Conservation (phyloP, 1,140 invertebrate genomes). For the Drusus annulatus region DNA sequence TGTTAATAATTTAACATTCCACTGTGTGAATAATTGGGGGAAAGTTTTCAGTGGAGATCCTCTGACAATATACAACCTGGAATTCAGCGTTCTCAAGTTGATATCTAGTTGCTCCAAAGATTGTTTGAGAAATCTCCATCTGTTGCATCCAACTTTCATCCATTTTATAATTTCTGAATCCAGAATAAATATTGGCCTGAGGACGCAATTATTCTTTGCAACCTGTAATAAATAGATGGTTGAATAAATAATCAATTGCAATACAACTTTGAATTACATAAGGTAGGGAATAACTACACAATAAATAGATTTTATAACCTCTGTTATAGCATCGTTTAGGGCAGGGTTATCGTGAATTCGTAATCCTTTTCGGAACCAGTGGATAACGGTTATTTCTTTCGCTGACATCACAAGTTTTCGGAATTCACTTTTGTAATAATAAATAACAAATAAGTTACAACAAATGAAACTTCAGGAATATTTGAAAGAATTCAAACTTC, state of each 20-base stretch:
- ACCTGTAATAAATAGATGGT: slow-evolving; percentile 62
- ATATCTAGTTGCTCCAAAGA: slow-evolving; percentile 78
- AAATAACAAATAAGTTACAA: too few species aligned
- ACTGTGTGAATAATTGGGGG: slow-evolving; percentile 77
- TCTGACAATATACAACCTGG: slow-evolving; percentile 76
- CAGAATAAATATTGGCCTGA: slow-evolving; percentile 79
- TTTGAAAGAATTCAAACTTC: too few species aligned
- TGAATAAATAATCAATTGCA: too few species aligned
- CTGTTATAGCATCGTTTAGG: slow-evolving; percentile 73
- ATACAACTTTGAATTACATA: too few species aligned
- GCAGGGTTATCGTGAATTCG: slow-evolving; percentile 83
- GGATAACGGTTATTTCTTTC: slow-evolving; percentile 66
- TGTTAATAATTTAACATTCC: slow-evolving; percentile 78
- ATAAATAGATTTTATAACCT: slow-evolving; percentile 61
- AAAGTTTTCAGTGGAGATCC: slow-evolving; percentile 78
- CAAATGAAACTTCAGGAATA: too few species aligned
- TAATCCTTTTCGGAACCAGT: slow-evolving; percentile 83
- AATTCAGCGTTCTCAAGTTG: slow-evolving; percentile 72
- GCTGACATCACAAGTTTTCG: slow-evolving; percentile 4
- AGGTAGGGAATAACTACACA: too few species aligned
- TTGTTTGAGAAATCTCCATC: slow-evolving; percentile 80
- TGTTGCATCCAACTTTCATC: slow-evolving; percentile 77
- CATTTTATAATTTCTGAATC: slow-evolving; percentile 78
- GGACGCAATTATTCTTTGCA: slow-evolving; percentile 66
- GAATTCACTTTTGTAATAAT: background rate